A percentile compares a stretch with the other conserved stretches of the same genome.
These are phyloP conservation scores for Acanthopagrus latus DNA, from an alignment of 2,797 vertebrate genomes.

Conservation along the genomic window DNA sequence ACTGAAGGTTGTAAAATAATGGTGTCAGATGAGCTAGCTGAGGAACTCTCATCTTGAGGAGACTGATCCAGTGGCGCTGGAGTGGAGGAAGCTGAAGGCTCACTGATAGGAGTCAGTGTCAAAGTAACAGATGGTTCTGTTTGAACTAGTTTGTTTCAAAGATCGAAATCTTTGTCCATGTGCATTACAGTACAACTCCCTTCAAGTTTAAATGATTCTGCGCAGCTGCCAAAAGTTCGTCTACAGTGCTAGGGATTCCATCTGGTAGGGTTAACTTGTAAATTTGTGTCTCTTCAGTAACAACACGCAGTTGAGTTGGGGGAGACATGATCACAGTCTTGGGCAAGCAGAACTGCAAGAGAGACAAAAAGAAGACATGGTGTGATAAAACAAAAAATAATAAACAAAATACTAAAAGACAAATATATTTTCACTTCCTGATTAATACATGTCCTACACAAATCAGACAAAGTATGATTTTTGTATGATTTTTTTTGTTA, in stretches of 20 bases:
- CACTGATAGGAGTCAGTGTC: neutral
- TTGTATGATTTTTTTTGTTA: too few relatives aligned
- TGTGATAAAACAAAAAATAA: neutral
- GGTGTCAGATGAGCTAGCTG: constrained; percentile 42
- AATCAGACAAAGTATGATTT: neutral
- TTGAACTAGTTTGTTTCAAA: neutral
- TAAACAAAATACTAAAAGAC: neutral
- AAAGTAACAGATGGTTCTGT: neutral
- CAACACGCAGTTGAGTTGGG: constrained; percentile 34
- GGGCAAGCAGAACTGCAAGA: neutral
- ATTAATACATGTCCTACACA: neutral
- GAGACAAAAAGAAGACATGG: neutral
- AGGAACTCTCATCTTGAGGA: neutral
- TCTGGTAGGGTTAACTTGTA: constrained; percentile 47
- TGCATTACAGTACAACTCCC: neutral
- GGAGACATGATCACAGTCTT: constrained; percentile 6
- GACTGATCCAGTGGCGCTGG: neutral
- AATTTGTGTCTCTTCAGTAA: constrained; percentile 46
- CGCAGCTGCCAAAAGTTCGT: neutral
- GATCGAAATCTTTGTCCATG: constrained; percentile 5
- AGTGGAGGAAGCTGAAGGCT: neutral
- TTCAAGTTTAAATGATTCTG: constrained; percentile 7
- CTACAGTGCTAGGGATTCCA: constrained; percentile 42
- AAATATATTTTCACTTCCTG: neutral
- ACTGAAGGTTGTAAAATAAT: neutral